Percentiles rank a stretch among this genome's conserved stretches.
Evolutionary conservation across 1,140 invertebrate genomes (phyloP).

Genomic region (Samia ricini): DNA sequence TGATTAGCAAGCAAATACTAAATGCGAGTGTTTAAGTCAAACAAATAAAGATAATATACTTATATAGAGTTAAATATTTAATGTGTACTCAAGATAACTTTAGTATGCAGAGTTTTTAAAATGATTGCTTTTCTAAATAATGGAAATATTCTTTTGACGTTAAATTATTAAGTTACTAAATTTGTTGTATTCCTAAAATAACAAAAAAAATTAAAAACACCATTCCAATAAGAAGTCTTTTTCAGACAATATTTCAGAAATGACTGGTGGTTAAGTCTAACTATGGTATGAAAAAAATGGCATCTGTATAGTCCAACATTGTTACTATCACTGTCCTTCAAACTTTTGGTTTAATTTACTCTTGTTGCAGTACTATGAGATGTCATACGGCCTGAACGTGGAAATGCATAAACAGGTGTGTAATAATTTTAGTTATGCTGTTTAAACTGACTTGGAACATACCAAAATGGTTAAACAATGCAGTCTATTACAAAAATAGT

Average conservation of each 20-base stretch:
- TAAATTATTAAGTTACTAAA: neutral
- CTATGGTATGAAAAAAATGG: neutral
- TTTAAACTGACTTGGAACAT: neutral
- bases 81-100: constrained; percentile 9
- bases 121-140: constrained; percentile 9
- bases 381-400: constrained; percentile 99
- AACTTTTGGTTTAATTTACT: constrained; percentile 21
- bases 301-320: neutral
- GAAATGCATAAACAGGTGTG: constrained; percentile 99
- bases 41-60: constrained; percentile 14
- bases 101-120: neutral
- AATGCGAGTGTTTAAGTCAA: constrained; percentile 8
- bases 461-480: neutral
- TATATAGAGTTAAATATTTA: constrained; percentile 13
- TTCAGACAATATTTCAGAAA: too few relatives aligned
- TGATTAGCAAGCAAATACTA: constrained; percentile 20
- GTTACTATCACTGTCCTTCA: neutral
- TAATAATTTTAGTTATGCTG: neutral
- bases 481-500: neutral
- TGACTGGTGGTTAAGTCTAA: too few relatives aligned
- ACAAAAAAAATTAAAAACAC: too few relatives aligned
- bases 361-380: constrained; percentile 98
- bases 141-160: constrained; percentile 2
- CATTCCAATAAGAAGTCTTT: too few relatives aligned
- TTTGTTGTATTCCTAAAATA: too few relatives aligned